Evolutionary conservation across 1,140 invertebrate species (phyloP), one percentile per base, ranked within the genome.

Genomic region (Ylistrum balloti): DNA sequence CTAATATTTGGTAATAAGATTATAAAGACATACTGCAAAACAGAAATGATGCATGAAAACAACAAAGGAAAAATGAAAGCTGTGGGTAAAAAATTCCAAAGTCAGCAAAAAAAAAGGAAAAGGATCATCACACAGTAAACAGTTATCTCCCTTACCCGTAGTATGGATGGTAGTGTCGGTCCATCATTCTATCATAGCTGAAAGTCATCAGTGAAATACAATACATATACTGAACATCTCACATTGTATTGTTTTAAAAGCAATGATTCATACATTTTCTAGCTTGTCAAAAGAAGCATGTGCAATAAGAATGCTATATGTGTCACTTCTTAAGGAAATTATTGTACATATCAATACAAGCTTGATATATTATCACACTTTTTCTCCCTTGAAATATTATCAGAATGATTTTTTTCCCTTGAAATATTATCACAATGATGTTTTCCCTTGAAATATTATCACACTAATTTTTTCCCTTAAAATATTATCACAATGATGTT

Each of bases 71-170:
- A 74, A 74, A 3, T 74, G 28, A 74, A 74, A 28, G 56, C 56
- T 74, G 56, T 28, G 13, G n/a, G 56, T 22, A 28, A 28, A 74
- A 74, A 74, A 74, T 28, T 74, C 56, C 17, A 17, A 74, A 74
- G n/a, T 74, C 56, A 28, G 56, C 56, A 74, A 28, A 74, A 22
- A 74, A 13, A 17, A 45, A 1, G 17, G 17, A 45, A 45, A 17
- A 45, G 1, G 7, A 45, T 45, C 41, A 45, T 13, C 56, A 74
- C 20, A 74, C 22, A 74, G 56, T n/a, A 74, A 74, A 17, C n/a
- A 45, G 56, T 74, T 74, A 74, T 74, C 56, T 74, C 56, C 56
- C 56, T 74, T 74, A 74, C 56, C 56, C 56, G 56, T 74, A 74
- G 56, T 74, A 74, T n/a, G 56, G 56, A 17, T 74, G 56, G 56